These are phyloP conservation scores for Pseudobourletiella spinata DNA, from an alignment of 1,140 invertebrate species.

Conservation along the genomic window DNA sequence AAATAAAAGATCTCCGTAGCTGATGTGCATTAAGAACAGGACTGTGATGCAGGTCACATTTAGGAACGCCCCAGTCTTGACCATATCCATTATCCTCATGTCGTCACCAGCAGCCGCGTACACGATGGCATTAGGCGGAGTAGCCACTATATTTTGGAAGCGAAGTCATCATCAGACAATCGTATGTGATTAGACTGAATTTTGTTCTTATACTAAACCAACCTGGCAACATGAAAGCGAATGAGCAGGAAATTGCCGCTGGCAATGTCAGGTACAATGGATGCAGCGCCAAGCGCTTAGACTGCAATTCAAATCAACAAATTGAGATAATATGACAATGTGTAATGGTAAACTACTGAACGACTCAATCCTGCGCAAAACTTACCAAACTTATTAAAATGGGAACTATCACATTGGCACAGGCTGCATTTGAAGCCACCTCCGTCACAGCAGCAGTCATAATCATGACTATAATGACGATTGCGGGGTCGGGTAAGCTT, in stretches of 20 bases:
- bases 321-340: background rate
- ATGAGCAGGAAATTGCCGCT: slow-evolving; percentile 66
- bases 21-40: slow-evolving; percentile 24
- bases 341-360: background rate
- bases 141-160: slow-evolving; percentile 39
- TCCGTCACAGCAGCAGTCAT: slow-evolving; percentile 58
- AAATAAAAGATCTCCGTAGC: slow-evolving; percentile 29
- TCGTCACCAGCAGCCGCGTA: slow-evolving; percentile 51
- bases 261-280: slow-evolving; percentile 83
- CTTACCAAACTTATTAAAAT: slow-evolving; percentile 65
- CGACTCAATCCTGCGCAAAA: background rate
- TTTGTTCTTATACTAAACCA: too few species aligned
- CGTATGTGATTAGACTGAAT: too few species aligned
- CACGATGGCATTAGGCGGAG: slow-evolving; percentile 90
- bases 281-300: slow-evolving; percentile 56
- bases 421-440: slow-evolving; percentile 71
- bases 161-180: too few species aligned
- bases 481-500: slow-evolving; percentile 37
- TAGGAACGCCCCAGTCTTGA: slow-evolving; percentile 28
- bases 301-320: slow-evolving; percentile 42
- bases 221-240: slow-evolving; percentile 50
- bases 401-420: slow-evolving; percentile 69
- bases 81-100: slow-evolving; percentile 31
- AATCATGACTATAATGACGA: slow-evolving; percentile 41
- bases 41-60: slow-evolving; percentile 30